These are phyloP conservation scores for Erebia epiphron DNA, from an alignment of 2,888 invertebrate species.

Conservation along the genomic window DNA sequence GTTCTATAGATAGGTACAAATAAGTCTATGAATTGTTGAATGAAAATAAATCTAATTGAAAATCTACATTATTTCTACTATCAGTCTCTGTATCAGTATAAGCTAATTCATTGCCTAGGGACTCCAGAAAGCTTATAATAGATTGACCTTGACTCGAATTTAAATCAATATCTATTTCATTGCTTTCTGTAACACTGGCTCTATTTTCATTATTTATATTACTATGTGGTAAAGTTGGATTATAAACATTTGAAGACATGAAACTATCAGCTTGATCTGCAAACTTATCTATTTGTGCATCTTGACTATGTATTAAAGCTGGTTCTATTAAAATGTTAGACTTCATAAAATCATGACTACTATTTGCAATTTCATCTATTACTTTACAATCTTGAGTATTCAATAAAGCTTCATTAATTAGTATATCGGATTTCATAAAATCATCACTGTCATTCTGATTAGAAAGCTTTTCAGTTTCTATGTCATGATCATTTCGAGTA, in stretches of 20 bases:
- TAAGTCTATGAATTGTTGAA: constrained; percentile 59
- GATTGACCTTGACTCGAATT: constrained; percentile 60
- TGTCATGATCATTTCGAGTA: constrained; percentile 8
- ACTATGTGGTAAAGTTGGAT: constrained; percentile 4
- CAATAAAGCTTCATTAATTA: constrained; percentile 16
- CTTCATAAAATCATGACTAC: constrained; percentile 12
- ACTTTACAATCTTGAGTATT: constrained; percentile 18
- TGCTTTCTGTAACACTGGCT: constrained; percentile 38
- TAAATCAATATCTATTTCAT: constrained; percentile 41
- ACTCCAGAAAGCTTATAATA: constrained; percentile 72
- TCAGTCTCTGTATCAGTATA: constrained; percentile 73
- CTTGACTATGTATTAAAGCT: constrained; percentile 20
- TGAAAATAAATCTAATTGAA: constrained; percentile 73
- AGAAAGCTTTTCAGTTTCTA: not conserved
- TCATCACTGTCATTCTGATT: constrained; percentile 9
- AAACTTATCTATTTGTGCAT: constrained; percentile 10
- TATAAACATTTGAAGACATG: constrained; percentile 3
- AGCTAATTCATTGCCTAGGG: constrained; percentile 65
- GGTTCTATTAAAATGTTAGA: constrained; percentile 15
- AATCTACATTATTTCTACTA: constrained; percentile 71
- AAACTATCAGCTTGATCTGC: constrained; percentile 1
- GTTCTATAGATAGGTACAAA: constrained; percentile 26
- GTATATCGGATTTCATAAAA: constrained; percentile 19
- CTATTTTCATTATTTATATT: constrained; percentile 36
- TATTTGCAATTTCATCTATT: constrained; percentile 3